Conservation (phyloP, 2,888 invertebrate species). For the Meloe dianella region DNA sequence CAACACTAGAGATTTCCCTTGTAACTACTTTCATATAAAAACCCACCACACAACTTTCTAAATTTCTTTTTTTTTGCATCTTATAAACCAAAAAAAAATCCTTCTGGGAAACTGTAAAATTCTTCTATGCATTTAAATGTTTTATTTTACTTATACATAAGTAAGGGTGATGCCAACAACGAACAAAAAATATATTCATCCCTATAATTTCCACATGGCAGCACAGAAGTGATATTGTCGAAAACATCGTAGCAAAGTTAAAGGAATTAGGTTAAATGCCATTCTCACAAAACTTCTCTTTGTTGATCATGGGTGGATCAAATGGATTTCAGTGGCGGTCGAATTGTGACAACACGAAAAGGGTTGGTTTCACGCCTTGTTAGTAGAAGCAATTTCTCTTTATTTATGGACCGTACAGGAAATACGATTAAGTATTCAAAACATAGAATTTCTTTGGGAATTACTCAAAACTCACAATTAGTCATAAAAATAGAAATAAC, state of each 20-base stretch:
- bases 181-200: constrained; percentile 45
- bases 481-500: not conserved
- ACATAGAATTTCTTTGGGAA: not conserved
- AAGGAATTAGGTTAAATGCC: not conserved
- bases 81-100: constrained; percentile 49
- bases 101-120: constrained; percentile 57
- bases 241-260: constrained; percentile 17
- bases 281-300: not conserved
- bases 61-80: constrained; percentile 49
- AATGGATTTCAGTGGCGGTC: not conserved
- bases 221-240: constrained; percentile 12
- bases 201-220: constrained; percentile 42
- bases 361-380: constrained; percentile 21
- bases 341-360: not conserved
- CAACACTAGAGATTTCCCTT: constrained; percentile 33
- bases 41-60: constrained; percentile 52
- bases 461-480: not conserved
- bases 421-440: not conserved
- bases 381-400: not conserved
- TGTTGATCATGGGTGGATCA: not conserved
- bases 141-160: constrained; percentile 51
- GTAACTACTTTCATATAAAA: constrained; percentile 44
- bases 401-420: not conserved
- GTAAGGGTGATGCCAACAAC: constrained; percentile 26
- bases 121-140: constrained; percentile 60